Percentiles rank a stretch among this genome's conserved stretches.
Conservation (phyloP, 1,140 invertebrate species). For the Lineus longissimus region DNA sequence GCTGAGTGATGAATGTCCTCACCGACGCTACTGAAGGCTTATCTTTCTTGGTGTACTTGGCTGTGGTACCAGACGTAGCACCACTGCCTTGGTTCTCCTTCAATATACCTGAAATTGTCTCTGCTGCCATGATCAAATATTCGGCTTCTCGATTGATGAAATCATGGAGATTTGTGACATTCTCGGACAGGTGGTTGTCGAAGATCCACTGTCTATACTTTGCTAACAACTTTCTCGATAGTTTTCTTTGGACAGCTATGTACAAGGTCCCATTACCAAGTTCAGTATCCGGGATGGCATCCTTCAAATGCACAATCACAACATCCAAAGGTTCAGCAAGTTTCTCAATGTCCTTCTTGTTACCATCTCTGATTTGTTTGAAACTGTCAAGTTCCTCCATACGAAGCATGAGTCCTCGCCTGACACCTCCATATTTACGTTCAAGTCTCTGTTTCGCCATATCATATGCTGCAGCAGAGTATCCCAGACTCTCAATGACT, state of each 20-base stretch:
- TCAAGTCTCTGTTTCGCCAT: conserved; percentile 13
- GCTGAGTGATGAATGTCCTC: no score
- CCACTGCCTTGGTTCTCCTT: no score
- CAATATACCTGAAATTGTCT: neutral
- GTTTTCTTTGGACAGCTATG: neutral
- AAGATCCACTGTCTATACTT: neutral
- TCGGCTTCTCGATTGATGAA: neutral
- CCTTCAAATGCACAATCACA: neutral
- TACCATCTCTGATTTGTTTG: neutral
- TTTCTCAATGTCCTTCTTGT: neutral
- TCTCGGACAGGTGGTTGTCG: neutral
- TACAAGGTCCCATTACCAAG: conserved; percentile 1
- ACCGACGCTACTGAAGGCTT: neutral
- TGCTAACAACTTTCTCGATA: neutral
- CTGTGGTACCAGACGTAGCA: neutral
- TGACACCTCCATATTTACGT: conserved; percentile 10
- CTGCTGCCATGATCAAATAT: neutral
- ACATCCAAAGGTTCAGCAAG: conserved; percentile 9
- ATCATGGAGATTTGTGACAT: neutral
- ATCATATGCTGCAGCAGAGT: no score
- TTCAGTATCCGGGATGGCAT: neutral
- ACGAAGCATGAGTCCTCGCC: neutral
- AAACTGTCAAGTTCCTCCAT: conserved; percentile 13
- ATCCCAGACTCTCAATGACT: conserved; percentile 10
- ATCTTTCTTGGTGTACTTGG: neutral